Percentiles rank a stretch among this genome's conserved stretches.
These are phyloP conservation scores for Pandemis corylana DNA, from an alignment of 2,888 invertebrate genomes.

Conservation along the genomic window DNA sequence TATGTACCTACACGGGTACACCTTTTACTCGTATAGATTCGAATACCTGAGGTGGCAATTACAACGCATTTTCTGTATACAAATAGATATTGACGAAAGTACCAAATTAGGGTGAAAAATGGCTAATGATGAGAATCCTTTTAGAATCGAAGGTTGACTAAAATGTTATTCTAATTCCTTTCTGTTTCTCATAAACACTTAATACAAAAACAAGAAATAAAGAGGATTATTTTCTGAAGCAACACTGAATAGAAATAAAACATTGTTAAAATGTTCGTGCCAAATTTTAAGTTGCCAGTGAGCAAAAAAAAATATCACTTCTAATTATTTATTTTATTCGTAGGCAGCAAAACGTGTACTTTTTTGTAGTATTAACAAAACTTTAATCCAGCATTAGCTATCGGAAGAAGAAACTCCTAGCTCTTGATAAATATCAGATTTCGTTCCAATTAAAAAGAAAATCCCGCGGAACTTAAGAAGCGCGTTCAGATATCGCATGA, in stretches of 20 bases:
- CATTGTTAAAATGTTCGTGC: neutral
- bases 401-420: neutral
- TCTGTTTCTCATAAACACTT: neutral
- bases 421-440: constrained; percentile 33
- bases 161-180: constrained; percentile 12
- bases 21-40: neutral
- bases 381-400: neutral
- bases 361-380: neutral
- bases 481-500: constrained; percentile 31
- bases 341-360: neutral
- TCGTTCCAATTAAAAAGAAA: constrained; percentile 40
- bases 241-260: neutral
- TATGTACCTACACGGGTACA: neutral
- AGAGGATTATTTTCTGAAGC: constrained; percentile 1
- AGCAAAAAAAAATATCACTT: neutral
- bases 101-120: constrained; percentile 14
- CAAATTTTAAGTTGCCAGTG: neutral
- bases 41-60: neutral
- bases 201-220: neutral
- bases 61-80: neutral
- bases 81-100: neutral
- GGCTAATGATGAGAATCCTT: constrained; percentile 12
- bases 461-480: constrained; percentile 24
- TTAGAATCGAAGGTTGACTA: neutral
- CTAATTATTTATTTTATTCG: neutral